Evolutionary conservation across 2,113 vertebrate species (phyloP), one percentile per base, ranked within the genome.

Genomic region (Malurus elegans): DNA sequence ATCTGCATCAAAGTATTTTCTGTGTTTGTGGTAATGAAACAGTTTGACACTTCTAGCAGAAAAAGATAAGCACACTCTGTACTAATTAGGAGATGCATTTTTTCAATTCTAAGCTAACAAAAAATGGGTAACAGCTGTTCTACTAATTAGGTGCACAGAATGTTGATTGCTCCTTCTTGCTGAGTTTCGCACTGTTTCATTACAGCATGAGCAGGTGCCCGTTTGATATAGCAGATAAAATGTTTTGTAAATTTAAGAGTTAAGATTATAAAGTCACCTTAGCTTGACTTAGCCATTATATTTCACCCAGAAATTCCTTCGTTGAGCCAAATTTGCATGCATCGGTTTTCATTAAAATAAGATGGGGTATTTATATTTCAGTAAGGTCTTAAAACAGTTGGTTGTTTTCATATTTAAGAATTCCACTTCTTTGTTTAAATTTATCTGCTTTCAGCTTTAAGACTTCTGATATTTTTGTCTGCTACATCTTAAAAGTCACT

Each of bases 71-170:
- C 66, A 67, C 31, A 31, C 40, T 66, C 58, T 83, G 72, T 96
- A 56, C 91, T 95, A 97, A 96, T 95, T 95, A 95, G 79, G 80
- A 90, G 56, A 71, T 90, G 64, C 67, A 54, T 73, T 90, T 95
- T 95, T 88, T 90, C 82, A 80, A 51, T 93, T 93, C 44, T 47
- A 64, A 76, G 72, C 72, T 90, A 93, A 74, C 88, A 78, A 53
- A 84, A 90, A 92, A 76, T 92, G 65, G 86, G 29, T 95, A 96
- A 95, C 96, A 96, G 94, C 95, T 97, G 96, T 64, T 96, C 20
- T 42, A 19, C 82, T 97, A 94, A 96, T 97, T 88, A 88, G 62
- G 86, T 90, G 56, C 69, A 74, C 92, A 88, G 74, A 94, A 70
- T 88, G 92, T 95, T 95, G 91, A 83, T 93, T 91, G 48, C 47